A percentile compares a stretch with the other conserved stretches of the same genome.
Evolutionary conservation across 2,888 invertebrate species (phyloP).

Genomic region (Diaphora mendica): DNA sequence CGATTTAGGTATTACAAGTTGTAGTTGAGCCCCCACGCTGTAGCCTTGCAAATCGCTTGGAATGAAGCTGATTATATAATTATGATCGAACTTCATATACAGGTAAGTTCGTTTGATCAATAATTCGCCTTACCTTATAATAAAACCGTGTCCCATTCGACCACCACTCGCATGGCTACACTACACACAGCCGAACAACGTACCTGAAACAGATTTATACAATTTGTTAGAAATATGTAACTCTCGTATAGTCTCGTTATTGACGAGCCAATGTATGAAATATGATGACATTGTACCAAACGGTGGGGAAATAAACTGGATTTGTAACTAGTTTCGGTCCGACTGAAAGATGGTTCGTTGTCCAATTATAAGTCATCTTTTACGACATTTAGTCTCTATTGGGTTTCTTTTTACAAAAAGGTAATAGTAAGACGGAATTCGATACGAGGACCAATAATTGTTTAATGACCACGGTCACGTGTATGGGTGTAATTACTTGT

Average conservation of each 20-base stretch:
- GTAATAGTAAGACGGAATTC: too few species aligned
- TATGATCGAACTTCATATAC: too few species aligned
- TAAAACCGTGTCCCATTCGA: not conserved
- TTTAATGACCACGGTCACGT: too few species aligned
- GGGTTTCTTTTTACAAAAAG: slow-evolving; percentile 25
- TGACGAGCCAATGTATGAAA: slow-evolving; percentile 21
- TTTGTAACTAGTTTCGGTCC: not conserved
- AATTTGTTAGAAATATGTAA: slow-evolving; percentile 41
- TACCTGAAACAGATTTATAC: slow-evolving; percentile 51
- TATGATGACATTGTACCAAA: slow-evolving; percentile 14
- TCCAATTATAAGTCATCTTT: not conserved
- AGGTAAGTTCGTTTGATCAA: too few species aligned
- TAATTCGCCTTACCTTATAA: slow-evolving; percentile 6
- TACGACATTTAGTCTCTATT: not conserved
- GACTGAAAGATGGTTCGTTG: not conserved
- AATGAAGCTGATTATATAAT: too few species aligned
- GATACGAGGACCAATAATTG: too few species aligned
- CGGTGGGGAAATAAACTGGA: not conserved
- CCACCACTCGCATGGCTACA: slow-evolving; percentile 5
- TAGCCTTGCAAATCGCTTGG: too few species aligned
- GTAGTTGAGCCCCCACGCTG: too few species aligned
- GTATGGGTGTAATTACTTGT: too few species aligned
- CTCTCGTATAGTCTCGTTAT: slow-evolving; percentile 41
- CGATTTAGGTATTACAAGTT: too few species aligned
- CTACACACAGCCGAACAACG: slow-evolving; percentile 21